Evolutionary conservation across 2,113 vertebrate species (phyloP).

Genomic region (Stictonetta naevosa): DNA sequence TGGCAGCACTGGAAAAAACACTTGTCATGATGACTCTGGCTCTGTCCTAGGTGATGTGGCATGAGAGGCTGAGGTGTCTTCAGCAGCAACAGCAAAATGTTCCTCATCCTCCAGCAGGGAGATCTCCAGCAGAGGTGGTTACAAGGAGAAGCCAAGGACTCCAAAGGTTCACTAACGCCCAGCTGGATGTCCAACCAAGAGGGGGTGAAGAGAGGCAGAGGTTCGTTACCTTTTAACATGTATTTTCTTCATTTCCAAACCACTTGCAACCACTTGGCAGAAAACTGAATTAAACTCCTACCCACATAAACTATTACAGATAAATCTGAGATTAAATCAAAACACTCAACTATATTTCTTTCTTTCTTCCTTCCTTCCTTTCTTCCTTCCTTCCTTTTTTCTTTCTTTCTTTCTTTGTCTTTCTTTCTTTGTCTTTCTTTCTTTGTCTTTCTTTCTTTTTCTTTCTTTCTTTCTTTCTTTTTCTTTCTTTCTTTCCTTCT

Average conservation of each 20-base stretch:
- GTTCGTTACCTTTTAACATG: slow-evolving; percentile 55
- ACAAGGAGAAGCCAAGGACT: neutral
- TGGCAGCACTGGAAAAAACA: neutral
- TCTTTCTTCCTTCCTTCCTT: neutral
- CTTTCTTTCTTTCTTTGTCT: neutral
- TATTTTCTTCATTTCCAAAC: slow-evolving; percentile 58
- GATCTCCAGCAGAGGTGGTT: neutral
- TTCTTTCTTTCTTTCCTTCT: neutral
- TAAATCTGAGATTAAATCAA: slow-evolving; percentile 50
- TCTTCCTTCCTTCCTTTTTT: neutral
- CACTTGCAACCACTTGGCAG: slow-evolving; percentile 47
- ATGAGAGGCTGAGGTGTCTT: neutral
- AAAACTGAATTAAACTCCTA: slow-evolving; percentile 26
- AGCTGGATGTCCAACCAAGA: neutral
- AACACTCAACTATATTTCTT: neutral
- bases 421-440: neutral
- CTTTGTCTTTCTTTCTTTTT: neutral
- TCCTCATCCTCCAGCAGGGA: neutral
- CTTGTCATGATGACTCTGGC: neutral
- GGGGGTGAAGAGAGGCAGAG: neutral
- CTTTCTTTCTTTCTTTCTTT: neutral
- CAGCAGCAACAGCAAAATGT: neutral
- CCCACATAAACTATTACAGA: slow-evolving; percentile 45
- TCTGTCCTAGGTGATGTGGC: rapidly evolving
- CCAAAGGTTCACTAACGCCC: neutral